Percentiles rank a stretch among this genome's conserved stretches.
Evolutionary conservation across 2,888 invertebrate genomes (phyloP).

Genomic region (Junonia oenone): DNA sequence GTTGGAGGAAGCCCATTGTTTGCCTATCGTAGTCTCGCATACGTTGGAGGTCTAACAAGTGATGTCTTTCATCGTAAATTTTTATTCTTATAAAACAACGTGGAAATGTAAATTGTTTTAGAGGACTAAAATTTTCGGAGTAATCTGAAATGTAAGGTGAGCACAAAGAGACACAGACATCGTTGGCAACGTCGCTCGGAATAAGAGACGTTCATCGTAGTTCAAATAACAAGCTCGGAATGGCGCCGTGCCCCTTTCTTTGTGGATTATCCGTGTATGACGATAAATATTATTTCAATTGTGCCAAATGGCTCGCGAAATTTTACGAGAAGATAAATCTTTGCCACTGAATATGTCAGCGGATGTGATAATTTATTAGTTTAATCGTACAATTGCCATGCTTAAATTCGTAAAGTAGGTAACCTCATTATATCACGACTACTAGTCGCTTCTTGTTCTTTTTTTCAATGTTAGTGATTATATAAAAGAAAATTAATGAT

Average conservation of each 20-base stretch:
- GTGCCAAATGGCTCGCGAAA: conserved; percentile 8
- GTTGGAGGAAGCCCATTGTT: conserved; percentile 12
- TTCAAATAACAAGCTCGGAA: conserved; percentile 17
- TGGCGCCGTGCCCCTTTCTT: conserved; percentile 7
- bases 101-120: conserved; percentile 1
- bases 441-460: too few relatives aligned
- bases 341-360: neutral
- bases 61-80: neutral
- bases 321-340: conserved; percentile 1
- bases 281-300: conserved; percentile 21
- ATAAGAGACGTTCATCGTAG: conserved; percentile 19
- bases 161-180: conserved; percentile 17
- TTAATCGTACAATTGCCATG: neutral
- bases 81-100: neutral
- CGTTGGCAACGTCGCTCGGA: conserved; percentile 15
- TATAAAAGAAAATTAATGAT: neutral
- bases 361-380: neutral
- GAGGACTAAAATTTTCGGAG: neutral
- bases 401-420: too few relatives aligned
- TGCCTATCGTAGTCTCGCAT: conserved; percentile 4
- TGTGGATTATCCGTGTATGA: conserved; percentile 17
- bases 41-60: conserved; percentile 7
- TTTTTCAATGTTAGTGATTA: too few relatives aligned
- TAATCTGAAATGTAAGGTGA: conserved; percentile 15
- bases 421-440: too few relatives aligned